Conservation (phyloP, 1,140 invertebrate genomes). For the Himalopsyche phryganea region DNA sequence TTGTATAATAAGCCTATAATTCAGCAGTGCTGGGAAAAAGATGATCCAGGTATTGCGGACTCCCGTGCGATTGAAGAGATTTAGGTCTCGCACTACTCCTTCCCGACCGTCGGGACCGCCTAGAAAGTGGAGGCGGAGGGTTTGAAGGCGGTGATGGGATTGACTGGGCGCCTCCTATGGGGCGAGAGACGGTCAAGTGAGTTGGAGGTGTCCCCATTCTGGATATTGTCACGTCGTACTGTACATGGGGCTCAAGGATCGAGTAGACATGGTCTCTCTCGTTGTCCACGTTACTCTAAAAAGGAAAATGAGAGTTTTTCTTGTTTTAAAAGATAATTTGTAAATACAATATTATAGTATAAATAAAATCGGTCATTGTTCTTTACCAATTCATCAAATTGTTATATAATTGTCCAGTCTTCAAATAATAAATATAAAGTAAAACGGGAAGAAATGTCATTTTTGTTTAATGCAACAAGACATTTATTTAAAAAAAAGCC, state of each 20-base stretch:
- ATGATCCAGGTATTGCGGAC: constrained; percentile 50
- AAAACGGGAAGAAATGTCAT: too few species aligned
- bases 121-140: constrained; percentile 45
- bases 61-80: constrained; percentile 45
- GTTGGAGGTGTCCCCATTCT: constrained; percentile 51
- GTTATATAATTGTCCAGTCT: too few species aligned
- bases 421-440: not conserved
- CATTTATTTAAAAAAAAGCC: too few species aligned
- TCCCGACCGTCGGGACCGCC: constrained; percentile 38
- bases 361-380: too few species aligned
- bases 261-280: constrained; percentile 53
- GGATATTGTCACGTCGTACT: constrained; percentile 53
- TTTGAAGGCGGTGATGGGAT: constrained; percentile 38
- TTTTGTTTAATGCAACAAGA: too few species aligned
- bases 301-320: not conserved
- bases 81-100: constrained; percentile 46
- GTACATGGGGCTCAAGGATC: constrained; percentile 51
- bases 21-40: constrained; percentile 51
- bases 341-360: too few species aligned
- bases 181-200: constrained; percentile 50
- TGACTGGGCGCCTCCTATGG: constrained; percentile 39
- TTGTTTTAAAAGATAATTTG: not conserved
- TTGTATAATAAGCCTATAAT: constrained; percentile 46
- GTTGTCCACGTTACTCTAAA: constrained; percentile 37
- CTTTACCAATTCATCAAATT: too few species aligned